Evolutionary conservation across 2,797 vertebrate genomes (phyloP), one percentile per base, ranked within the genome.

Genomic region (Myotis findleyi): DNA sequence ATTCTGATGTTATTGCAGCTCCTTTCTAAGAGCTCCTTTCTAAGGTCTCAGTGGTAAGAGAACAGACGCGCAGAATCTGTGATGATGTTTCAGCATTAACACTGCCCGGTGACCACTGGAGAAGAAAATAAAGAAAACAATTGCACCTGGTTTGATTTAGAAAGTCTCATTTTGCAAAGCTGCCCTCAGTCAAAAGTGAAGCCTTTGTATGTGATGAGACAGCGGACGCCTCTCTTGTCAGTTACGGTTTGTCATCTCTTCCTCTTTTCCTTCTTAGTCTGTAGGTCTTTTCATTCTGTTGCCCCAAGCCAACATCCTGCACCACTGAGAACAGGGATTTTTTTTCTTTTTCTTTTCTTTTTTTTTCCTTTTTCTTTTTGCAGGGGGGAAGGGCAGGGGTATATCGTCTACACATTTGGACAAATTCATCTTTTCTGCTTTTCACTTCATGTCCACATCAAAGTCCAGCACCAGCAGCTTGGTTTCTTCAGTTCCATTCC

Each of bases 381-480:
- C 97, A 79, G 95, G 95, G 98, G 98, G 96, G 97, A 94, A 96
- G 97, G 98, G 97, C 95, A 97, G 97, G 98, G 98, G 98, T 98
- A 98, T 98, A 98, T 98, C 95, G 96, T 98, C 98, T 98, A 98
- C 96, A 97, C 64, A 59, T 98, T 97, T 97, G 98, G 98, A 98
- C 98, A 98, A 98, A 98, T 97, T 96, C 97, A 97, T 98, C 97
- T 98, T 97, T 81, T 97, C 97, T 97, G 97, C 97, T 94, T 97
- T 98, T 99, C 99, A 99, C 98, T 99, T 99, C 99, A 99, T 99
- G 99, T 99, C 99, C 98, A 99, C 99, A 86, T 99, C 99, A 97
- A 99, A 99, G 99, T 99, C 99, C 98, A 99, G 99, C 98, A 99
- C 99, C 98, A 99, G 99, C 98, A 99, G 99, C 99, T 99, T 99